phyloP scores from a whole-genome alignment of 2,113 vertebrate genomes.

The Malaclemys terrapin region DNA sequence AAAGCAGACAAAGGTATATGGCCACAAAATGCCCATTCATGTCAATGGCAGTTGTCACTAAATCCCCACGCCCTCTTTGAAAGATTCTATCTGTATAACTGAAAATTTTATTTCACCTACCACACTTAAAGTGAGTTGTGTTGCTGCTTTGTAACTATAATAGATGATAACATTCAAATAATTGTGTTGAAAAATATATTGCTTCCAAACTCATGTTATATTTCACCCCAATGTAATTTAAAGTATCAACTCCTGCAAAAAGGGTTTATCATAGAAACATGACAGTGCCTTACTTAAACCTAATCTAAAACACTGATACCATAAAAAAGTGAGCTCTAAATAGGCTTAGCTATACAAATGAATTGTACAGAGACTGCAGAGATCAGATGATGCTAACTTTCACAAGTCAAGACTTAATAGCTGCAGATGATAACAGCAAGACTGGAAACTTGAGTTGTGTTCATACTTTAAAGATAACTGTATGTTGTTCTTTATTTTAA shows the following conservation, averaged over 20 bases:
- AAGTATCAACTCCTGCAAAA: neutral
- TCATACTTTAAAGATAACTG: constrained; percentile 12
- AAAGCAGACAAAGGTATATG: constrained; percentile 41
- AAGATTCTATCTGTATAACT: neutral
- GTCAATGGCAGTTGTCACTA: constrained; percentile 43
- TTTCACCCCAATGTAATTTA: constrained; percentile 12
- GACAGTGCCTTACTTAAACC: neutral
- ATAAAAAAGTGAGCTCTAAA: constrained; percentile 7
- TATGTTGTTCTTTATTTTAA: neutral
- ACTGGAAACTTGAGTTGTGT: neutral
- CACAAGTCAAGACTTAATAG: neutral
- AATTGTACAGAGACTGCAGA: neutral
- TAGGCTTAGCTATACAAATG: constrained; percentile 3
- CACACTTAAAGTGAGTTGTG: constrained; percentile 6
- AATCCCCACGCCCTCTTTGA: neutral
- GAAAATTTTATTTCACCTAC: constrained; percentile 2
- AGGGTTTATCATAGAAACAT: neutral
- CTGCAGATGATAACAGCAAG: neutral
- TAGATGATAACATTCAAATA: neutral
- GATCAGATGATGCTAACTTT: neutral
- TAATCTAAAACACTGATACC: neutral
- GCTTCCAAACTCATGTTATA: neutral
- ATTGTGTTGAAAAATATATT: neutral
- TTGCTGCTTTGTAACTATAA: neutral
- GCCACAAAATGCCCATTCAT: constrained; percentile 43